Base-by-base conservation (phyloP, 2,888 invertebrate genomes). In the Ischnus inquisitorius region DNA sequence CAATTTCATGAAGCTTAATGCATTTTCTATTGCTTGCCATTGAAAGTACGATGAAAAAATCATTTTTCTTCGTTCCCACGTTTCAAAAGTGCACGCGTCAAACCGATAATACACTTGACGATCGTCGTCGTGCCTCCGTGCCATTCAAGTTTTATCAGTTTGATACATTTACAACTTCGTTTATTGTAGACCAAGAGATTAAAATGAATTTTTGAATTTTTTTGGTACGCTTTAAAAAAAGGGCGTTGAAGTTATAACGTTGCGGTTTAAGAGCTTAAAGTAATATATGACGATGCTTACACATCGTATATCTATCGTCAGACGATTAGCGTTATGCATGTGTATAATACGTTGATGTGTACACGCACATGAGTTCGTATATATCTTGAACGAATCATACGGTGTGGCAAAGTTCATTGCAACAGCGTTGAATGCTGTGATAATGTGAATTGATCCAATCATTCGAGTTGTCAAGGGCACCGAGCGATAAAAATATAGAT, bases 391-490 rank as follows among this genome's bases (percentile, higher is more conserved):
- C 22, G 77, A 80, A 79, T 74, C 69, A 62, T 69, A 19, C 64
- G 74, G 54, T 41, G 67, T 77, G 77, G 74, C 79, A 82, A 83
- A 86, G 80, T 82, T 84, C 75, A 85, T 82, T 82, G 79, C 79
- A 69, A 77, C 80, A 74, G 72, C 77, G 77, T 69, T 78, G 71
- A 69, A 78, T 74, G 79, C 82, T 77, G 81, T 72, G 83, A 85
- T 86, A 87, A 79, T 82, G 72, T 75, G 64, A 85, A 87, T 87
- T 87, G 84, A 85, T 85, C 75, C 84, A 80, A 85, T 85, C 74
- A 69, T 80, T 68, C 51, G 14, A 46, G 69, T 69, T 82, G 77
- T 81, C 81, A 83, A 81, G 82, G 82, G 48, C 75, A 81, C 57
- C 39, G 16, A 54, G 82, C 34, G 67, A 69, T 14, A 41, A 34